Conservation (phyloP, 2,113 vertebrate species). For the Mystacornis crossleyi region DNA sequence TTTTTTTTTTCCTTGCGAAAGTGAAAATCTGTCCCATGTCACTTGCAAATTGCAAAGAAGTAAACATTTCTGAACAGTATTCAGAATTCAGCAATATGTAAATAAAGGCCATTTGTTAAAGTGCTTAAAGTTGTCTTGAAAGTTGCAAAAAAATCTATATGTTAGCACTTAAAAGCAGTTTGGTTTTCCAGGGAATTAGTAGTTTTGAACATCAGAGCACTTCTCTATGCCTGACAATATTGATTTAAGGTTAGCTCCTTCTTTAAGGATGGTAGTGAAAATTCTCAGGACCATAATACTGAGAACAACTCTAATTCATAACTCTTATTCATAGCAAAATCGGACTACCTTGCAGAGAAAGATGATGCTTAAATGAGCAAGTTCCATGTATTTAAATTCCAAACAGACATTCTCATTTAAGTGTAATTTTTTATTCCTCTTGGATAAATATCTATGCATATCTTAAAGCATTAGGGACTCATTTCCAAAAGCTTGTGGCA, state of each 20-base stretch:
- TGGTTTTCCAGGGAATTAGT: not conserved
- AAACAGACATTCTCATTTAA: not conserved
- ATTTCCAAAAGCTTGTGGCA: not conserved
- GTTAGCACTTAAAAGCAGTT: not conserved
- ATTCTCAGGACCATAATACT: not conserved
- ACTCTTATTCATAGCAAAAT: not conserved
- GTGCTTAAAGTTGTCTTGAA: conserved; percentile 2
- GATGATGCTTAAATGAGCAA: not conserved
- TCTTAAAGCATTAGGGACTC: not conserved
- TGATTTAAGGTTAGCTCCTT: not conserved
- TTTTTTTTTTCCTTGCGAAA: not conserved
- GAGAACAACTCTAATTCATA: not conserved
- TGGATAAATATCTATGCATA: not conserved
- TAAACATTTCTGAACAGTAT: conserved; percentile 26
- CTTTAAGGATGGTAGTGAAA: not conserved
- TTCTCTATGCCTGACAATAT: not conserved
- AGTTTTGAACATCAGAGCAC: not conserved
- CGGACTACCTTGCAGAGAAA: not conserved
- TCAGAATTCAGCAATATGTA: conserved; percentile 44
- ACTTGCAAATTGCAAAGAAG: conserved; percentile 1
- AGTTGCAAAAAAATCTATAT: conserved; percentile 17
- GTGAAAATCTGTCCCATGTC: not conserved
- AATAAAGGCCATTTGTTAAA: conserved; percentile 31
- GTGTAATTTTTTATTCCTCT: not conserved
- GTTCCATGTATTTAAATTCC: not conserved